Conservation (phyloP, 2,888 invertebrate species). For the Malthinus seriepunctatus region DNA sequence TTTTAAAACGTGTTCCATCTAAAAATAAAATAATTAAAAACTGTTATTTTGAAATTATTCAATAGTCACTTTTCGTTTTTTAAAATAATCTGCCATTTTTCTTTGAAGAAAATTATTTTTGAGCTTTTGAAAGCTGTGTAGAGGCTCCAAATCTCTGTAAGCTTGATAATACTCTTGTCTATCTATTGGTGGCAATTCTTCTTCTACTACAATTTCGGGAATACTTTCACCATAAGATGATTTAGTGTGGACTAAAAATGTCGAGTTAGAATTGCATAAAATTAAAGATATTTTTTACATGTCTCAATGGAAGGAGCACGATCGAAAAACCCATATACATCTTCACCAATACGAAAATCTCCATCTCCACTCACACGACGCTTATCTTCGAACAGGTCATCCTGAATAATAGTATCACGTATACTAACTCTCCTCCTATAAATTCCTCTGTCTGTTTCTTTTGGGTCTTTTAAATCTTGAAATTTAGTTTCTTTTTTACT, state of each 20-base stretch:
- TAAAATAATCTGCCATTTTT: slow-evolving; percentile 46
- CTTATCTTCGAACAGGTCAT: too few relatives aligned
- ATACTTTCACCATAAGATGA: background rate
- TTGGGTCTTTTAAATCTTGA: too few relatives aligned
- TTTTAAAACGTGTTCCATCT: slow-evolving; percentile 47
- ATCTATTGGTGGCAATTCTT: slow-evolving; percentile 12
- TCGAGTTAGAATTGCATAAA: background rate
- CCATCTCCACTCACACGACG: too few relatives aligned
- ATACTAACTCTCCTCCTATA: too few relatives aligned
- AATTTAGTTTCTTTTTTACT: too few relatives aligned
- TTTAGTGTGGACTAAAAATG: background rate
- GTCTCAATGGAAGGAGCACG: too few relatives aligned
- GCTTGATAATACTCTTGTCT: slow-evolving; percentile 27
- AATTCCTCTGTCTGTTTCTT: too few relatives aligned
- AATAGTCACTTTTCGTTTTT: slow-evolving; percentile 42
- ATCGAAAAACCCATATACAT: too few relatives aligned
- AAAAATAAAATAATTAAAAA: too few relatives aligned
- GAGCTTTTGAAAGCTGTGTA: slow-evolving; percentile 28
- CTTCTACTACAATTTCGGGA: background rate
- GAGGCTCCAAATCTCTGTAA: slow-evolving; percentile 19
- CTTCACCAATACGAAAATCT: too few relatives aligned
- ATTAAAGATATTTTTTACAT: background rate
- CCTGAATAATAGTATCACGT: too few relatives aligned
- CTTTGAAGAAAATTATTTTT: slow-evolving; percentile 45
- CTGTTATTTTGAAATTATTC: too few relatives aligned